Conservation (phyloP, 2,888 invertebrate species). For the Caenorhabditis macrosperma region DNA sequence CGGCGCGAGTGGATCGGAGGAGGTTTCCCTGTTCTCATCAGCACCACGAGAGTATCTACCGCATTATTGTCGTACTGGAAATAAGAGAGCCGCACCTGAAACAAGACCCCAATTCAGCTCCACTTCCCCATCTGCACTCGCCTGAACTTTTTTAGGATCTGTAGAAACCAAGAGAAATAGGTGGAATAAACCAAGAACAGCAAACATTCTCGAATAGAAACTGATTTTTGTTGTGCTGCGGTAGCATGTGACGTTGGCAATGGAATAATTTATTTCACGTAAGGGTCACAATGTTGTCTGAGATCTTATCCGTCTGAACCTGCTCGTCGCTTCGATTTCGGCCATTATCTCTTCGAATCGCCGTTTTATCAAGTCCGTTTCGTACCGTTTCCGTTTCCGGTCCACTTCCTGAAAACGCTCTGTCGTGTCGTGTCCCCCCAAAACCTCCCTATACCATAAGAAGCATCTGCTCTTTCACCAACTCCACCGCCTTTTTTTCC, state of each 20-base stretch:
- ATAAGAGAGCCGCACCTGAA: not conserved
- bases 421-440: not conserved
- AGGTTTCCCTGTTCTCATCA: constrained; percentile 13
- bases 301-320: constrained; percentile 52
- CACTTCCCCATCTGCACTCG: not conserved
- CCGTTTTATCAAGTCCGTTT: constrained; percentile 35
- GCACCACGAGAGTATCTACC: not conserved
- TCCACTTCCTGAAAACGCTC: constrained; percentile 35
- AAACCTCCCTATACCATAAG: constrained; percentile 34
- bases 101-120: not conserved
- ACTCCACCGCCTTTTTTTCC: constrained; percentile 46
- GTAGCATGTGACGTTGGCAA: not conserved
- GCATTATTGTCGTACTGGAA: not conserved
- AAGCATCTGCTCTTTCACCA: constrained; percentile 49
- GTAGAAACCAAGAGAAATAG: constrained; percentile 5
- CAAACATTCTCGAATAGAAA: not conserved
- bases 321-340: constrained; percentile 49
- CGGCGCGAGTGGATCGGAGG: not conserved
- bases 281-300: constrained; percentile 34
- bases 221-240: not conserved
- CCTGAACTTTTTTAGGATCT: not conserved
- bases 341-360: constrained; percentile 56
- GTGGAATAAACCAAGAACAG: not conserved
- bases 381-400: constrained; percentile 32
- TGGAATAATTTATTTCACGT: constrained; percentile 22